Conservation (phyloP, 2,113 vertebrate genomes). For the Corvus cornix region DNA sequence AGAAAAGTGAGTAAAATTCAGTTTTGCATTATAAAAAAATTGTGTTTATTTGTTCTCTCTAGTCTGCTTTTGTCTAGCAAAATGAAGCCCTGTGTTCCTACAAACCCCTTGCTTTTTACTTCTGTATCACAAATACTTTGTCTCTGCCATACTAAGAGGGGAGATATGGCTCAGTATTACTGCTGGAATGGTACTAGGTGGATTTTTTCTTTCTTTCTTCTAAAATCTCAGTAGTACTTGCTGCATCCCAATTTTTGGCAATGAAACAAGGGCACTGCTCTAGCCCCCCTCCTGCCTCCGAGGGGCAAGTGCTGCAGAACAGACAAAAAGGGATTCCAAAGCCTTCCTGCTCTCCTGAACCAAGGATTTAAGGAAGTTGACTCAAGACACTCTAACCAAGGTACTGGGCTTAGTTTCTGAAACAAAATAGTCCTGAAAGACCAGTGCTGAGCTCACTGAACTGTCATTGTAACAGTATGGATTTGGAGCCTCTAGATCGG, state of each 20-base stretch:
- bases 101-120: background rate
- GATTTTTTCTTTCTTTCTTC: background rate
- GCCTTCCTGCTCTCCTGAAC: background rate
- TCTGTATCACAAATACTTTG: background rate
- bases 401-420: background rate
- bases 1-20: background rate
- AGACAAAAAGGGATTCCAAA: background rate
- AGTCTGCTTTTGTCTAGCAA: background rate
- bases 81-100: background rate
- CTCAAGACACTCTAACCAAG: background rate
- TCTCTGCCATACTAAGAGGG: background rate
- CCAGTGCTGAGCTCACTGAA: background rate
- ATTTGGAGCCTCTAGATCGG: background rate
- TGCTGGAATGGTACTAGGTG: background rate
- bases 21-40: background rate
- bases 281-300: background rate
- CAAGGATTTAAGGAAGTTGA: background rate
- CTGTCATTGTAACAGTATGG: background rate
- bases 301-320: constrained; percentile 3
- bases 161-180: background rate
- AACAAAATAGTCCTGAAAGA: background rate
- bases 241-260: background rate
- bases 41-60: background rate
- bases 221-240: background rate
- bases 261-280: background rate